Base-by-base conservation (phyloP, 2,888 invertebrate genomes). In the Leptopilina drosophilae region DNA sequence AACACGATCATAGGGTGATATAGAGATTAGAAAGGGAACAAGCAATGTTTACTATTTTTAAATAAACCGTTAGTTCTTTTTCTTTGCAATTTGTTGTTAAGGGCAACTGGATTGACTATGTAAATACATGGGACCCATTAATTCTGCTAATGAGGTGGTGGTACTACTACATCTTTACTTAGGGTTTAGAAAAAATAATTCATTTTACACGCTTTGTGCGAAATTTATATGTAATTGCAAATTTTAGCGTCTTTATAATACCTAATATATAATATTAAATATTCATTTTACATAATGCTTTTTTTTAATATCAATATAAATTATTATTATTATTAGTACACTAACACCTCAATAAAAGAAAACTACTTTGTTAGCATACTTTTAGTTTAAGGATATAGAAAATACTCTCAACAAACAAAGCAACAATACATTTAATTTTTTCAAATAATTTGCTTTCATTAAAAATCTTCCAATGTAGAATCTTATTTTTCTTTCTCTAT, bases 1-100 rank as follows among this genome's bases (percentile, higher is more conserved):
- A 91, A 91, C 91, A 91, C 91, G 84, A 84, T 84, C 83, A 83
- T 81, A 82, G 83, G 85, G 82, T 85, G 78, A 85, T 84, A 83
- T 83, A 80, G 79, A 81, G 82, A 85, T 85, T 85, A 84, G 80
- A 83, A 81, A 80, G 76, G 82, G 79, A 82, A 77, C 83, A 82
- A 82, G 83, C 82, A 76, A 79, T 26, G 73, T 84, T 73, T 73
- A 53, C 56, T 20, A 14, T 56, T 42, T 42, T 5, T 11, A 69
- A 15, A 69, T 11, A 69, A 15, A 69, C 26, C 69, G 53, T 69
- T 69, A 56, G 69, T 69, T 3, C 26, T 69, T 69, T 69, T 9
- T 4, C 20, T 20, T 59, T 8, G 49, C 15, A 73, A 73, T 73
- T 73, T 26, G 7, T 33, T 33, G 53, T 49, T 42, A 49, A 20